Evolutionary conservation across 2,797 vertebrate species (phyloP).

Genomic region (Lagorchestes hirsutus): DNA sequence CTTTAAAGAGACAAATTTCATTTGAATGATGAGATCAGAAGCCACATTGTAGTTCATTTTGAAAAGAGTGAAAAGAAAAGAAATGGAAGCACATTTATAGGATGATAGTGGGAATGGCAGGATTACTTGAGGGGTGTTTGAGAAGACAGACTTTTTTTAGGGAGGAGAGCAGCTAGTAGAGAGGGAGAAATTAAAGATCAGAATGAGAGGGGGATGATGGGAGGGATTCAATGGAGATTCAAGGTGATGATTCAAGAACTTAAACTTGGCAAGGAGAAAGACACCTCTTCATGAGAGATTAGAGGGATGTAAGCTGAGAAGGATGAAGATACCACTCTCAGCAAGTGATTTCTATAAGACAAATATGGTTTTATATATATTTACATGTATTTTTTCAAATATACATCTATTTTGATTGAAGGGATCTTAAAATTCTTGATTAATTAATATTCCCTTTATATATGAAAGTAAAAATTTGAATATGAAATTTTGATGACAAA

Average conservation of each 20-base stretch:
- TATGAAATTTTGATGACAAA: constrained; percentile 43
- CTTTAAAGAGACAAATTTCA: neutral
- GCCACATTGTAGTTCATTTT: neutral
- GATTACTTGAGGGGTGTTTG: neutral
- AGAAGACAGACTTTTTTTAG: neutral
- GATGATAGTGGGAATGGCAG: neutral
- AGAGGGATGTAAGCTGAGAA: neutral
- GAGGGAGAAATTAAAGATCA: neutral
- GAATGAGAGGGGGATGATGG: neutral
- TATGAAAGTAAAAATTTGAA: constrained; percentile 43
- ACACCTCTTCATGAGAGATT: neutral
- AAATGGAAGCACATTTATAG: neutral
- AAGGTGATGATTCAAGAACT: neutral
- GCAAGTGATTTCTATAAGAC: neutral
- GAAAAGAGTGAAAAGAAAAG: neutral
- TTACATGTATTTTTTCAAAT: neutral
- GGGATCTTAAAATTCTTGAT: constrained; percentile 4
- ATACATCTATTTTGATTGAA: constrained; percentile 45
- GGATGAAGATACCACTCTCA: neutral
- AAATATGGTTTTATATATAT: neutral
- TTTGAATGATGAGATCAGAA: neutral
- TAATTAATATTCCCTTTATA: constrained; percentile 11
- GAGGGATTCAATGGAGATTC: neutral
- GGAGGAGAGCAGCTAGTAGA: neutral
- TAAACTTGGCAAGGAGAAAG: neutral